Base-by-base conservation (phyloP, 2,113 vertebrate genomes). In the Dipodomys merriami region DNA sequence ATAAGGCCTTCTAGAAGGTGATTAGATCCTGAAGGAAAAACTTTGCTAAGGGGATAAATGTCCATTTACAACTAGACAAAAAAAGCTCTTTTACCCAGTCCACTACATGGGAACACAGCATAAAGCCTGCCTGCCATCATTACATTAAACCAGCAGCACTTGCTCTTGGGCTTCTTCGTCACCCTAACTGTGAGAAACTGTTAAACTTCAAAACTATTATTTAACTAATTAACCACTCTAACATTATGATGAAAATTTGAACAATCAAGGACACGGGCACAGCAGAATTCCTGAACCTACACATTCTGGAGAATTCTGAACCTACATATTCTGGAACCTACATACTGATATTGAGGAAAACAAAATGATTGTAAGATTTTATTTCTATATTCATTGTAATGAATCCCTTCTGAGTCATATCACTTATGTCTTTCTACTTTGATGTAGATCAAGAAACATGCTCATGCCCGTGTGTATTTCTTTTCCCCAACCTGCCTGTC, bases 401-500 rank as follows among this genome's bases (percentile, higher is more conserved):
- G 10, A 35, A 1, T 79, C 18, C 10, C 1, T 79, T 91, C 19
- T 30, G 68, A 72, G 1, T 85, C 35, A 83, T 60, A 49, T 87
- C 30, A 83, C 74, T 44, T 62, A 4, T 80, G 73, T 86, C 2
- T n/a, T 62, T 91, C 95, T 85, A 39, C 20, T 91, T 3, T 29
- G 39, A 4, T 81, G 13, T 7, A 35, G 29, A 46, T 30, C 20
- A 9, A 79, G 11, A 25, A 20, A 71, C 64, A 83, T 77, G 80
- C 20, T 5, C 39, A 39, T 39, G 39, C 39, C 1, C 1, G 10
- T 62, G 3, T 71, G 2, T 69, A 90, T 57, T 84, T 4, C 74
- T 12, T 79, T 96, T 94, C 1, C 57, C 78, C 53, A 94, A 79
- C 39, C 2, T 92, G 95, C 39, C 39, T 39, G 39, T 96, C 29